Conservation (phyloP, 1,140 invertebrate species). For the Pseudomyrmex pallidus region DNA sequence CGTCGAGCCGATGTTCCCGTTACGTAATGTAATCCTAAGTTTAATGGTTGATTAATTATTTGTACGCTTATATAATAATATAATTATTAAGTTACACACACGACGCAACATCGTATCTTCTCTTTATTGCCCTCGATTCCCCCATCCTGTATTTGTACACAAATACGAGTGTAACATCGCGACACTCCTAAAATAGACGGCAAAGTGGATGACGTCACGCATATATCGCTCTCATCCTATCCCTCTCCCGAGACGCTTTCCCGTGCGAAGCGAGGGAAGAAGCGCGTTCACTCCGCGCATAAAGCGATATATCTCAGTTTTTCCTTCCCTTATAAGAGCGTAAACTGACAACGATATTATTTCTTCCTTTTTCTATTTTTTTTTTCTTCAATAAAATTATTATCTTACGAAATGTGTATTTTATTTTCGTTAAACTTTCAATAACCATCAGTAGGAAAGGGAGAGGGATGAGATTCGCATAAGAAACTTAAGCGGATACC, state of each 20-base stretch:
- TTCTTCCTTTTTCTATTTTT: not conserved
- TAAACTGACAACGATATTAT: not conserved
- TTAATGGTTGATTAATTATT: constrained; percentile 81
- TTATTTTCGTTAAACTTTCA: not conserved
- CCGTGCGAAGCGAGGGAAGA: constrained; percentile 38
- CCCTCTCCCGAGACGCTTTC: constrained; percentile 63
- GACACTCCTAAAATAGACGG: constrained; percentile 82
- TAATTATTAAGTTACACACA: constrained; percentile 80
- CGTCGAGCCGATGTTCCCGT: constrained; percentile 60
- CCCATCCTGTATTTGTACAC: constrained; percentile 29
- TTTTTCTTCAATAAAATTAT: not conserved
- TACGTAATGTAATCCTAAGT: constrained; percentile 72
- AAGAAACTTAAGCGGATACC: not conserved
- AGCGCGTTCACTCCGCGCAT: constrained; percentile 4
- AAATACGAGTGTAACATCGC: constrained; percentile 66
- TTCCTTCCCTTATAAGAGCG: not conserved
- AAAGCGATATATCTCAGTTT: not conserved
- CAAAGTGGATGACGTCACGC: constrained; percentile 78
- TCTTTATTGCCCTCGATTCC: constrained; percentile 54
- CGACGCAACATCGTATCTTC: constrained; percentile 12
- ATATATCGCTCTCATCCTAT: constrained; percentile 60
- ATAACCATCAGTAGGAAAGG: not conserved
- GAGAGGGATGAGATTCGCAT: not conserved
- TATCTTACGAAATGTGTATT: not conserved
- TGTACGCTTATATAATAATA: constrained; percentile 79